Conservation (phyloP, 92 coral and sea anemone genomes). For the Parazoanthus swiftii region DNA sequence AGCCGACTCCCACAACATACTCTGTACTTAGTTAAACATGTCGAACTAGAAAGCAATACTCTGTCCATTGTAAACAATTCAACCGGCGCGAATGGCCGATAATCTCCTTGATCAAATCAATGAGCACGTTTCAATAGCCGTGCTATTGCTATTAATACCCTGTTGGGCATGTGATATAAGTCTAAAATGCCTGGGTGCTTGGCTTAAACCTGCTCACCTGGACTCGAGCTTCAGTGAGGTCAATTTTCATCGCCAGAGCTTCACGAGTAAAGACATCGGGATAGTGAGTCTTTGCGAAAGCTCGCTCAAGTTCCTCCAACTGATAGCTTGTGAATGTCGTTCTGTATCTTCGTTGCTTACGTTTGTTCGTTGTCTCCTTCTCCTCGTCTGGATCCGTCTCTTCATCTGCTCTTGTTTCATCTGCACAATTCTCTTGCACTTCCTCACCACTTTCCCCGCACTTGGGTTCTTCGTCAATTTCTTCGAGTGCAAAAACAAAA, state of each 20-base stretch:
- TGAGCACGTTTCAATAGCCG: not conserved
- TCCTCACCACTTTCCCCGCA: slow-evolving; percentile 34
- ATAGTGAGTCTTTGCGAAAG: slow-evolving; percentile 95
- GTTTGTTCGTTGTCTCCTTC: slow-evolving; percentile 68
- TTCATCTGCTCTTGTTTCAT: slow-evolving; percentile 56
- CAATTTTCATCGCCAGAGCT: slow-evolving; percentile 94
- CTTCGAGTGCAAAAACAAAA: slow-evolving; percentile 9
- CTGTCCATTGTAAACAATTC: not conserved
- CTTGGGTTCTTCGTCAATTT: slow-evolving; percentile 16
- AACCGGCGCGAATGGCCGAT: not conserved
- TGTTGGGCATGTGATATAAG: not conserved
- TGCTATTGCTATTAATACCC: not conserved
- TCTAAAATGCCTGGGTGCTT: not conserved
- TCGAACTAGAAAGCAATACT: not conserved
- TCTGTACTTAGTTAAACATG: not conserved
- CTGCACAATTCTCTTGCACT: slow-evolving; percentile 44
- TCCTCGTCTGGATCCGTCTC: slow-evolving; percentile 60
- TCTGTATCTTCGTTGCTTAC: slow-evolving; percentile 95
- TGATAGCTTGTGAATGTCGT: slow-evolving; percentile 98
- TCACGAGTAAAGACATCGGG: slow-evolving; percentile 98
- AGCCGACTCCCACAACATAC: not conserved
- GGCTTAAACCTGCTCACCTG: slow-evolving; percentile 71
- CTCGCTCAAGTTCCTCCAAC: slow-evolving; percentile 94
- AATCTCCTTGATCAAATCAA: slow-evolving; percentile 4
- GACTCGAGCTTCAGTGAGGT: slow-evolving; percentile 96